phyloP scores from a whole-genome alignment of 2,888 invertebrate species.

The Cremastobaeus sp. region DNA sequence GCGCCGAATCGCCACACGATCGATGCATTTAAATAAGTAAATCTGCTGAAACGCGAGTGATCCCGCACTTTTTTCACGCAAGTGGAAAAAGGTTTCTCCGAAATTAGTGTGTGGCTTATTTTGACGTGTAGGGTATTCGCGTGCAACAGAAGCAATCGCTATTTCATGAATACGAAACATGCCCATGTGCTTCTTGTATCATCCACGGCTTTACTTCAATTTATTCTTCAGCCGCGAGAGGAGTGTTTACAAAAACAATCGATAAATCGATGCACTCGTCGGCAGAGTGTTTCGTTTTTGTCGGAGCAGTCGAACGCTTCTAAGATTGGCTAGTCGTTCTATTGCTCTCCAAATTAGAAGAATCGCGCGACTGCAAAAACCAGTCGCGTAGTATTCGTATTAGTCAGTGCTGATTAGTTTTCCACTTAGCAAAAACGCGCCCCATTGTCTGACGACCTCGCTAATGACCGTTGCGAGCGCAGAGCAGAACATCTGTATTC shows the following conservation, averaged over 20 bases:
- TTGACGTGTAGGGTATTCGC: constrained; percentile 65
- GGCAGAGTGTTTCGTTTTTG: constrained; percentile 8
- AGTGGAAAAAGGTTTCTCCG: constrained; percentile 64
- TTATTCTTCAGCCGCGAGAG: constrained; percentile 39
- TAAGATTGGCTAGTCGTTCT: no score
- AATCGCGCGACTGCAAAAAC: constrained; percentile 3
- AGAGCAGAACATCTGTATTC: constrained; percentile 48
- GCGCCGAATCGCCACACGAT: constrained; percentile 36
- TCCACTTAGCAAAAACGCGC: constrained; percentile 11
- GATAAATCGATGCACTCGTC: constrained; percentile 38
- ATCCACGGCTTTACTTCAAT: constrained; percentile 53
- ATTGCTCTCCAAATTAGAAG: background rate
- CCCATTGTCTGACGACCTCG: constrained; percentile 6
- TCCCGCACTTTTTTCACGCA: no score
- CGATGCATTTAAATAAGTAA: constrained; percentile 56
- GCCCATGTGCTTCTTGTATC: constrained; percentile 60
- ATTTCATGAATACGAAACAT: constrained; percentile 76
- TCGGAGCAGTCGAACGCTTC: no score
- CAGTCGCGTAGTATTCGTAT: constrained; percentile 4
- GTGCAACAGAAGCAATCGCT: constrained; percentile 71
- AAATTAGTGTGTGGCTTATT: constrained; percentile 75
- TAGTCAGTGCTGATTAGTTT: constrained; percentile 34
- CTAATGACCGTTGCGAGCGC: constrained; percentile 17
- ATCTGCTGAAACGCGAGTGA: constrained; percentile 41
- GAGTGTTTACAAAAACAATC: constrained; percentile 39